A percentile compares a stretch with the other conserved stretches of the same genome.
phyloP scores from a whole-genome alignment of 30 jellyfish, hydroid and myxozoan species.

The Hydractinia symbiolongicarpus region DNA sequence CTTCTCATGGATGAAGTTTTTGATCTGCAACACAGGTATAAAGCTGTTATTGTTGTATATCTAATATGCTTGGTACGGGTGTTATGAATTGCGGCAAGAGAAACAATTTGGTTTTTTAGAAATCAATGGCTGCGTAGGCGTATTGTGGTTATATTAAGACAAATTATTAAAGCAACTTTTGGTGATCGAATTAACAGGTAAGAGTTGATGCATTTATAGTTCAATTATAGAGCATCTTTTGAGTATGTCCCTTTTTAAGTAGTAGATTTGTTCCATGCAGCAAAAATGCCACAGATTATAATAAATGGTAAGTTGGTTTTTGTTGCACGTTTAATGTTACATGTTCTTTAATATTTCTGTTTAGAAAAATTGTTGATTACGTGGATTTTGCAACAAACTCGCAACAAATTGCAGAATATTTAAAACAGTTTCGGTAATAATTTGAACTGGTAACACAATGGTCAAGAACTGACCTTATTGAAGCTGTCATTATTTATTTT shows the following conservation, averaged over 20 bases:
- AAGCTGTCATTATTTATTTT: no score
- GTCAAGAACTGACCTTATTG: no score
- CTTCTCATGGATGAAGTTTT: constrained; percentile 90
- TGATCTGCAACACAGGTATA: constrained; percentile 77
- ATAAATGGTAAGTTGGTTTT: not conserved
- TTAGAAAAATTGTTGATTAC: constrained; percentile 79
- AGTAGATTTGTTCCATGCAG: not conserved
- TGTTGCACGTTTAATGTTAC: not conserved
- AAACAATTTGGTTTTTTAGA: constrained; percentile 27
- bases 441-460: no score
- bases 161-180: constrained; percentile 74
- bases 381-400: constrained; percentile 81
- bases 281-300: not conserved
- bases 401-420: constrained; percentile 79
- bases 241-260: no score
- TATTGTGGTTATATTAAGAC: constrained; percentile 73
- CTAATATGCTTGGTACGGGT: not conserved
- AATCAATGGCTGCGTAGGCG: constrained; percentile 91
- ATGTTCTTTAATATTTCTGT: not conserved
- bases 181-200: constrained; percentile 93
- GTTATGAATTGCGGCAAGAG: no score
- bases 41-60: not conserved
- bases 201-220: not conserved
- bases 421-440: constrained; percentile 59
- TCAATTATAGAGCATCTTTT: no score